phyloP scores from a whole-genome alignment of 2,888 invertebrate species.

The Harpalus rufipes region DNA sequence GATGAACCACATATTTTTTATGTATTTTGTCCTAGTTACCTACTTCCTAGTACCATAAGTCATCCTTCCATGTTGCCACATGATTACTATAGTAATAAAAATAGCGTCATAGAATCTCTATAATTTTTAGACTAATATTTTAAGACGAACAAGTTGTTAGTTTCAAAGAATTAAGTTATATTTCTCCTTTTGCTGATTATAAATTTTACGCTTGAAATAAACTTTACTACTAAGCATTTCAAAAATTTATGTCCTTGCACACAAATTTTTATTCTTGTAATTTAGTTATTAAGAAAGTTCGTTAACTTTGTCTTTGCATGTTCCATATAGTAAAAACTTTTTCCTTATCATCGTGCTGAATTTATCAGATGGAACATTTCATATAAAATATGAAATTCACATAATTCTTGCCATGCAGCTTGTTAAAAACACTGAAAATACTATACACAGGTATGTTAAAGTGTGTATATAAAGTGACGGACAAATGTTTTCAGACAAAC shows the following conservation, averaged over 20 bases:
- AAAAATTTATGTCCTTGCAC: background rate
- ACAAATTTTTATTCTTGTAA: slow-evolving; percentile 2
- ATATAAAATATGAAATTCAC: background rate
- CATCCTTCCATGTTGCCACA: no score
- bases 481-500: no score
- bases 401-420: background rate
- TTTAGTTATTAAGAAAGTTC: slow-evolving; percentile 16
- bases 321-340: slow-evolving; percentile 15
- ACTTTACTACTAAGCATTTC: background rate
- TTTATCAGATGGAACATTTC: slow-evolving; percentile 11
- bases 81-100: no score
- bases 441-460: no score
- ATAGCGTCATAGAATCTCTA: no score
- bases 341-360: slow-evolving; percentile 1
- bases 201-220: background rate
- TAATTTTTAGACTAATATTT: no score
- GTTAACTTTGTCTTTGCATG: slow-evolving; percentile 18
- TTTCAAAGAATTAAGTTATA: no score
- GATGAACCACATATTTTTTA: no score
- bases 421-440: background rate
- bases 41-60: no score
- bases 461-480: no score
- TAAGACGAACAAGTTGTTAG: no score
- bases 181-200: background rate
- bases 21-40: no score